Conservation (phyloP, 2,113 vertebrate genomes). For the Notothenia coriiceps region DNA sequence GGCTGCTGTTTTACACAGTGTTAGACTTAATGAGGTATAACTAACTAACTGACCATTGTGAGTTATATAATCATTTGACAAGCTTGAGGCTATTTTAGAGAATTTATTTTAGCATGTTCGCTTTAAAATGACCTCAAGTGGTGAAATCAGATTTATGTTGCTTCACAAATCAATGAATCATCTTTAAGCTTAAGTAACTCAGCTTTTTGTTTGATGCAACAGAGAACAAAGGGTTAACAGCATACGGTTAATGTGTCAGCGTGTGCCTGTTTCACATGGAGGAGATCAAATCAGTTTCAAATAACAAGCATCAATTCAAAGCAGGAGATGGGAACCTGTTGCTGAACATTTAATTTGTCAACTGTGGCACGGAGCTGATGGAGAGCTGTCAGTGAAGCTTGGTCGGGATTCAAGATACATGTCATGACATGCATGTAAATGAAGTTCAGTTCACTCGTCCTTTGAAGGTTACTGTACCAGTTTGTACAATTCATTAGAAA, state of each 20-base stretch:
- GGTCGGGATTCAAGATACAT: neutral
- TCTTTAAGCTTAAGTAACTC: neutral
- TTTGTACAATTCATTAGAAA: neutral
- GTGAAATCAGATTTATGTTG: neutral
- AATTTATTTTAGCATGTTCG: too few relatives aligned
- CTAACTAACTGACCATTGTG: too few relatives aligned
- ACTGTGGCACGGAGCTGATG: conserved; percentile 7
- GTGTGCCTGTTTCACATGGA: neutral
- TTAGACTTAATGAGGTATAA: too few relatives aligned
- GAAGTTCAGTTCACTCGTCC: neutral
- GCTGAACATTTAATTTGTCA: conserved; percentile 26
- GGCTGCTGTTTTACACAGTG: too few relatives aligned
- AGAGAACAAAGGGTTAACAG: neutral
- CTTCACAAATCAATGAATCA: neutral
- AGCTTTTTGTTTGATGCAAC: neutral
- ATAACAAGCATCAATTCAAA: conserved; percentile 4
- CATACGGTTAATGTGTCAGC: neutral
- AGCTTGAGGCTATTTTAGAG: too few relatives aligned
- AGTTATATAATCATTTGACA: too few relatives aligned
- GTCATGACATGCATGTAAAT: conserved; percentile 23
- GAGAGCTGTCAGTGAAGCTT: conserved; percentile 6
- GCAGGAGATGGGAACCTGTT: conserved; percentile 35
- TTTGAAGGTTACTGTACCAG: neutral
- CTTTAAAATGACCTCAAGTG: too few relatives aligned
- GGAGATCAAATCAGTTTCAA: conserved; percentile 11